phyloP scores from a whole-genome alignment of 2,888 invertebrate species.

The Erannis defoliaria region DNA sequence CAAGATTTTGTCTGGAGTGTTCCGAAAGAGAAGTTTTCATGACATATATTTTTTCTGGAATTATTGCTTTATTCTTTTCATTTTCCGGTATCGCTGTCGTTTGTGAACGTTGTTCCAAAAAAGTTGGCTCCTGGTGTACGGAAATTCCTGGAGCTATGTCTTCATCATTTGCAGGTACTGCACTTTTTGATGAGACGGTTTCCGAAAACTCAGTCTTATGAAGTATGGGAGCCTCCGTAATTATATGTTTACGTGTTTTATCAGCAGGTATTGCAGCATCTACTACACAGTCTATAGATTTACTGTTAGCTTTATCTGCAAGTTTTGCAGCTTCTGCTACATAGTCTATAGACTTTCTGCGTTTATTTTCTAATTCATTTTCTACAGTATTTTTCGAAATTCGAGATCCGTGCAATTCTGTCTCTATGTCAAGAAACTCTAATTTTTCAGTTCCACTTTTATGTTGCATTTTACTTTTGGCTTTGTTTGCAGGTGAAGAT shows the following conservation, averaged over 20 bases:
- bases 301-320: neutral
- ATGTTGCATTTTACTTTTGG: neutral
- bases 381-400: slow-evolving; percentile 46
- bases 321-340: neutral
- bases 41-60: neutral
- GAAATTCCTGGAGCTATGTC: neutral
- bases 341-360: too few species aligned
- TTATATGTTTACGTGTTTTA: neutral
- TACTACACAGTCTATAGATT: neutral
- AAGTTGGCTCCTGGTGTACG: neutral
- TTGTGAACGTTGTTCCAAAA: neutral
- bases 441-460: slow-evolving; percentile 6
- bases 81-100: neutral
- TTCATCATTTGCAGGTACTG: neutral
- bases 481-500: slow-evolving; percentile 2
- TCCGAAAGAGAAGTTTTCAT: neutral
- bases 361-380: neutral
- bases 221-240: neutral
- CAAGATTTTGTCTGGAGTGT: neutral
- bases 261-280: neutral
- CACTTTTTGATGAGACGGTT: neutral
- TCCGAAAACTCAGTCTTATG: neutral
- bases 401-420: slow-evolving; percentile 53
- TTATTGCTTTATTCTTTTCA: neutral
- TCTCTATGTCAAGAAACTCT: slow-evolving; percentile 54